Evolutionary conservation across 2,797 vertebrate genomes (phyloP).

Genomic region (Onychomys arenicola): DNA sequence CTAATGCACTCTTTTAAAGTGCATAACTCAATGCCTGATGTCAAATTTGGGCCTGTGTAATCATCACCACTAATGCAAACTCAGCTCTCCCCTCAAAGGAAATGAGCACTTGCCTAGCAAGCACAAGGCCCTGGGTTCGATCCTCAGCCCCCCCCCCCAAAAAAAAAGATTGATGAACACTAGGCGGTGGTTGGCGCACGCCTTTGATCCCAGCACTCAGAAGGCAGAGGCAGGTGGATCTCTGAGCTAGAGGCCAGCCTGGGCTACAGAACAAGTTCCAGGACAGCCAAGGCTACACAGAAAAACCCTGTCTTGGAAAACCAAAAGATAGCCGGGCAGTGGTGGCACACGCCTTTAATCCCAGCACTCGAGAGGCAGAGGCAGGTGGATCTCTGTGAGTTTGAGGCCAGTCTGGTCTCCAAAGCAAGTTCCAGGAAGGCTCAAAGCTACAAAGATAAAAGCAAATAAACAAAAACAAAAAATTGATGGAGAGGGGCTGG

Average conservation of each 20-base stretch:
- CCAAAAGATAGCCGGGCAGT: too few relatives aligned
- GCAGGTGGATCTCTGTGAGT: not conserved
- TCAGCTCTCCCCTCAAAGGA: not conserved
- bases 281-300: too few relatives aligned
- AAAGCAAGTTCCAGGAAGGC: too few relatives aligned
- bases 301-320: too few relatives aligned
- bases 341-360: not conserved
- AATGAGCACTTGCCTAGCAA: too few relatives aligned
- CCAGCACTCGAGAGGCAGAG: not conserved
- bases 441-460: too few relatives aligned
- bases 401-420: not conserved
- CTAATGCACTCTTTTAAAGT: not conserved
- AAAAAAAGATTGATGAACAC: not conserved
- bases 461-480: not conserved
- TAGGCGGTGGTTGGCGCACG: accelerated
- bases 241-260: not conserved
- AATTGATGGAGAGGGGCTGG: not conserved
- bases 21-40: not conserved
- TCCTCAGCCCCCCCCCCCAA: too few relatives aligned
- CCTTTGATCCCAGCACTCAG: not conserved
- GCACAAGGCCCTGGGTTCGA: too few relatives aligned
- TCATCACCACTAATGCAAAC: not conserved
- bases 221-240: not conserved
- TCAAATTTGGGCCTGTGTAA: not conserved
- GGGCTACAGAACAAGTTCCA: too few relatives aligned